A percentile compares a stretch with the other conserved stretches of the same genome.
Evolutionary conservation across 2,797 vertebrate species (phyloP).

Genomic region (Danio tinwini): DNA sequence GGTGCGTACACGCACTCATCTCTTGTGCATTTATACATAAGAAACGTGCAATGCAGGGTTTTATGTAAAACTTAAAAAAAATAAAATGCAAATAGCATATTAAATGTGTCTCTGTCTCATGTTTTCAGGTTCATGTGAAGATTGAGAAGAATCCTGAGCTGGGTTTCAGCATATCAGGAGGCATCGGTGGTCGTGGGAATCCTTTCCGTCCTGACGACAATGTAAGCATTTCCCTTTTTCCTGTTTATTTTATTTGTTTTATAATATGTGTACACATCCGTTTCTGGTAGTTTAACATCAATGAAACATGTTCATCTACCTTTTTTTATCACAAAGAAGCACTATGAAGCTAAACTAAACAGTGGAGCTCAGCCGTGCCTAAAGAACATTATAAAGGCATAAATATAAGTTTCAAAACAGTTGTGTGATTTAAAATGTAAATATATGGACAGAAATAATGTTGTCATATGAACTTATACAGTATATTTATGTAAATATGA

Average conservation of each 20-base stretch:
- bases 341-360: not conserved
- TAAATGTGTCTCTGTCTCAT: not conserved
- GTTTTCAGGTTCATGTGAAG: slow-evolving; percentile 89
- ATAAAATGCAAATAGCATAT: too few relatives aligned
- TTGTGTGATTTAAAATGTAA: too few relatives aligned
- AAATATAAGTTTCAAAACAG: not conserved
- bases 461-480: too few relatives aligned
- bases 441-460: too few relatives aligned
- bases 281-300: not conserved
- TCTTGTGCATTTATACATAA: not conserved
- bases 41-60: too few relatives aligned
- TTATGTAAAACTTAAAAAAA: too few relatives aligned
- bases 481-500: too few relatives aligned
- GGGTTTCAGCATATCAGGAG: slow-evolving; percentile 99
- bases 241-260: not conserved
- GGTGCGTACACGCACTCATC: slow-evolving; percentile 70
- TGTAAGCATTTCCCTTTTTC: slow-evolving; percentile 74
- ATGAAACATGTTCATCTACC: not conserved
- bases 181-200: slow-evolving; percentile 94
- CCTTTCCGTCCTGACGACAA: slow-evolving; percentile 98
- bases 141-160: slow-evolving; percentile 98
- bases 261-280: not conserved
- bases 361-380: not conserved
- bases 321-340: not conserved
- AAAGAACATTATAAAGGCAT: not conserved